Conservation (phyloP, 2,113 vertebrate genomes). For the Bucco capensis region DNA sequence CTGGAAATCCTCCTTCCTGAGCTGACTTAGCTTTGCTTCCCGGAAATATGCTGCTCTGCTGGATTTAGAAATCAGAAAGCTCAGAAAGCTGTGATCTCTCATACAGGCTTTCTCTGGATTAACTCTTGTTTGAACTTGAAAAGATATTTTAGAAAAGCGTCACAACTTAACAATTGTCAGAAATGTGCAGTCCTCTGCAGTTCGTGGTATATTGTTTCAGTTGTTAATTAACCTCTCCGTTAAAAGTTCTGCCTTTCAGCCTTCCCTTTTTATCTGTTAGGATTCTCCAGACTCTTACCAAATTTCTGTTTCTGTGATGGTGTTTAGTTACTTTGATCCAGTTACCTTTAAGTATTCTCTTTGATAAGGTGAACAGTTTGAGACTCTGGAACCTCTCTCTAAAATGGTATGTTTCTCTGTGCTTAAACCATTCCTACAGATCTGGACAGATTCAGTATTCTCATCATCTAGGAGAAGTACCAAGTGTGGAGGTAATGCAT, state of each 20-base stretch:
- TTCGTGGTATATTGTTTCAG: neutral
- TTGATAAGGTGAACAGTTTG: neutral
- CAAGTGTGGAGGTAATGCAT: neutral
- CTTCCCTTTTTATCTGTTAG: neutral
- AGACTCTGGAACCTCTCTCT: neutral
- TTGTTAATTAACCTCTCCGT: constrained; percentile 35
- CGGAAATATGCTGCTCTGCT: constrained; percentile 16
- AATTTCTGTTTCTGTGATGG: neutral
- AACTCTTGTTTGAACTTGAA: constrained; percentile 36
- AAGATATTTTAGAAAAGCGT: constrained; percentile 20
- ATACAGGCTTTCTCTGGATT: constrained; percentile 18
- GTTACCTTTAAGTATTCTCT: constrained; percentile 19
- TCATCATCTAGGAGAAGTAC: neutral
- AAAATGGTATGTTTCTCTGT: neutral
- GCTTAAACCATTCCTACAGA: neutral
- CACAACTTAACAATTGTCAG: neutral
- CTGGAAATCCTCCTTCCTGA: neutral
- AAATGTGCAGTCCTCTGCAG: neutral
- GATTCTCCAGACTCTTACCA: neutral
- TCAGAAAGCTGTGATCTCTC: neutral
- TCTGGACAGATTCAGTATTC: neutral
- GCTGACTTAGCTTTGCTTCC: neutral
- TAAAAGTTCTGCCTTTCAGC: constrained; percentile 2
- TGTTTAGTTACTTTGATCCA: neutral
- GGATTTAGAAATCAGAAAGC: constrained; percentile 3